Evolutionary conservation across 2,797 vertebrate species (phyloP).

Genomic region (Brachyalestes nurse): DNA sequence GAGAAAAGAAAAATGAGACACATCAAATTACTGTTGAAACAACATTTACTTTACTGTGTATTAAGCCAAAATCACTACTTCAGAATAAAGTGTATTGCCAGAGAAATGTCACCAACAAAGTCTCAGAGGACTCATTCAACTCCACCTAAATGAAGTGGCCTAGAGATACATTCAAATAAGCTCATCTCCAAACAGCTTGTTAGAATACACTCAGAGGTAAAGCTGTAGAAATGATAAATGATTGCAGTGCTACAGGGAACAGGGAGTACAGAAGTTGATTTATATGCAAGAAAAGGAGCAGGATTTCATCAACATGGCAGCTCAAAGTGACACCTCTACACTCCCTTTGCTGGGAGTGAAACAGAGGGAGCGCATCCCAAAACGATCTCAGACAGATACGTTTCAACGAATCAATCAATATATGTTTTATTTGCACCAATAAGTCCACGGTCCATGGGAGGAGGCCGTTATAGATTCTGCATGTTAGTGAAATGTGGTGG

Average conservation of each 20-base stretch:
- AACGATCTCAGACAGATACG: too few relatives aligned
- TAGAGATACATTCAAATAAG: not conserved
- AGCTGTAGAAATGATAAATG: not conserved
- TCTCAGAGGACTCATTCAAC: not conserved
- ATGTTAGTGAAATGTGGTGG: not conserved
- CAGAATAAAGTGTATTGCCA: not conserved
- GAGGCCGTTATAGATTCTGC: not conserved
- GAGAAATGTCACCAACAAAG: not conserved
- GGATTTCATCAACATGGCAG: not conserved
- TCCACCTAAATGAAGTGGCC: not conserved
- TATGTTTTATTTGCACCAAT: not conserved
- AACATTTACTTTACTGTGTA: not conserved
- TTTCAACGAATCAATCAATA: not conserved
- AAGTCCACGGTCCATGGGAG: not conserved
- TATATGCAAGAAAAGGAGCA: not conserved
- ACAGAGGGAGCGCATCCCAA: not conserved
- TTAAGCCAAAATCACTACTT: not conserved
- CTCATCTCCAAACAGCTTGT: not conserved
- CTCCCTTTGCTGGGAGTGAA: not conserved
- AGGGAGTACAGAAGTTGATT: not conserved
- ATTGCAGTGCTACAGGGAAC: not conserved
- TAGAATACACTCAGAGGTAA: not conserved
- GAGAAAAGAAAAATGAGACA: slow-evolving; percentile 50
- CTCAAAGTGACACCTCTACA: not conserved
- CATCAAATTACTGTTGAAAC: not conserved